Conservation (phyloP, 2,888 invertebrate species). For the Spisula subtruncata region DNA sequence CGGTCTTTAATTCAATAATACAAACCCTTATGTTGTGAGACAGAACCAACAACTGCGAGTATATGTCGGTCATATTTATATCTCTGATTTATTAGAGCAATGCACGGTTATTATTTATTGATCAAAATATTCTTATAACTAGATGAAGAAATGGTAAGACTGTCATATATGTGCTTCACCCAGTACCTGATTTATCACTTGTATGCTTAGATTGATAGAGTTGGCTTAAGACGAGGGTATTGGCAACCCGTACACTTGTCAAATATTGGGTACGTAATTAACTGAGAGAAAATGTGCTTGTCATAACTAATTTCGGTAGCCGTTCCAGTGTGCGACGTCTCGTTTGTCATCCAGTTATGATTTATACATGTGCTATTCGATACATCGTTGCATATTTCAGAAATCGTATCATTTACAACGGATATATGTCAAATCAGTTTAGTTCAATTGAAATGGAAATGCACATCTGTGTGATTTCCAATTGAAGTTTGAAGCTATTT, state of each 20-base stretch:
- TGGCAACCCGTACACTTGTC: slow-evolving; percentile 29
- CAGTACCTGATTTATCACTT: slow-evolving; percentile 41
- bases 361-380: not conserved
- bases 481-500: not conserved
- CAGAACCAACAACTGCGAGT: not conserved
- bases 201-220: slow-evolving; percentile 18
- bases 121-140: slow-evolving; percentile 28
- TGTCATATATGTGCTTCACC: slow-evolving; percentile 31
- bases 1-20: no score
- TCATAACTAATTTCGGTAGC: not conserved
- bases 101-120: slow-evolving; percentile 26
- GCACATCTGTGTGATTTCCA: not conserved
- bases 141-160: slow-evolving; percentile 31
- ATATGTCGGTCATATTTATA: not conserved
- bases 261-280: slow-evolving; percentile 24
- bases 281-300: slow-evolving; percentile 38
- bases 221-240: slow-evolving; percentile 20
- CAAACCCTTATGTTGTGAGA: not conserved
- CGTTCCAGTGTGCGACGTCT: not conserved
- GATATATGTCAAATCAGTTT: no score
- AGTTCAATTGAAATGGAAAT: not conserved
- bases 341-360: not conserved
- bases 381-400: slow-evolving; percentile 3
- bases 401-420: not conserved
- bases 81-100: not conserved